phyloP scores from a whole-genome alignment of 1,140 invertebrate species.

The Triops longicaudatus region DNA sequence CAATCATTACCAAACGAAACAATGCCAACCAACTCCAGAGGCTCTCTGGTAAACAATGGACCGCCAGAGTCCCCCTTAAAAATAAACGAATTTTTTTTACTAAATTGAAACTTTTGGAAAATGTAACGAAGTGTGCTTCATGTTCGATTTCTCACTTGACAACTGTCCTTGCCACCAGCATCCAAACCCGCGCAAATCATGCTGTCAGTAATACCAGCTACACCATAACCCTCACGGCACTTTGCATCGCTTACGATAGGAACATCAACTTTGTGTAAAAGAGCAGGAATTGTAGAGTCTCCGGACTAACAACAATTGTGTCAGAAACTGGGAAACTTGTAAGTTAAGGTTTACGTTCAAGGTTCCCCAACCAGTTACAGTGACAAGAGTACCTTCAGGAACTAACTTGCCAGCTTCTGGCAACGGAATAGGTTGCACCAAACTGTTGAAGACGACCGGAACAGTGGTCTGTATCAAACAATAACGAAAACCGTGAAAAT shows the following conservation, averaged over 20 bases:
- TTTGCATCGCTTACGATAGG: constrained; percentile 35
- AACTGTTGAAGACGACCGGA: constrained; percentile 33
- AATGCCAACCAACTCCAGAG: constrained; percentile 29
- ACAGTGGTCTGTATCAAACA: constrained; percentile 34
- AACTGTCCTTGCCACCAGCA: constrained; percentile 39
- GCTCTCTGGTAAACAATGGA: constrained; percentile 24
- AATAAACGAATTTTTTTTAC: not conserved
- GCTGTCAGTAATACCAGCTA: constrained; percentile 33
- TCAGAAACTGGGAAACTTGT: not conserved
- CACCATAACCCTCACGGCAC: constrained; percentile 35
- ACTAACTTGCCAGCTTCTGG: constrained; percentile 31
- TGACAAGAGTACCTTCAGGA: constrained; percentile 32
- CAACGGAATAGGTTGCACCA: constrained; percentile 34
- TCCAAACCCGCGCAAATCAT: constrained; percentile 38
- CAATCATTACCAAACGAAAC: constrained; percentile 34
- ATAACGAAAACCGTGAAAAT: constrained; percentile 18
- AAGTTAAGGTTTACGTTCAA: constrained; percentile 31
- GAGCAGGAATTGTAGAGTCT: constrained; percentile 26
- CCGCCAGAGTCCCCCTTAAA: constrained; percentile 34
- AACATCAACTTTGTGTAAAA: constrained; percentile 36
- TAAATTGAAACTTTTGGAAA: too few species aligned
- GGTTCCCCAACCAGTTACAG: constrained; percentile 40
- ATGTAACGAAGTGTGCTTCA: not conserved
- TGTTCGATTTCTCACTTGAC: constrained; percentile 35
- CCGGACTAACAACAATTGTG: not conserved